Percentiles rank a stretch among this genome's conserved stretches.
Conservation (phyloP, 1,140 invertebrate genomes). For the Philotrypesis tridentata region DNA sequence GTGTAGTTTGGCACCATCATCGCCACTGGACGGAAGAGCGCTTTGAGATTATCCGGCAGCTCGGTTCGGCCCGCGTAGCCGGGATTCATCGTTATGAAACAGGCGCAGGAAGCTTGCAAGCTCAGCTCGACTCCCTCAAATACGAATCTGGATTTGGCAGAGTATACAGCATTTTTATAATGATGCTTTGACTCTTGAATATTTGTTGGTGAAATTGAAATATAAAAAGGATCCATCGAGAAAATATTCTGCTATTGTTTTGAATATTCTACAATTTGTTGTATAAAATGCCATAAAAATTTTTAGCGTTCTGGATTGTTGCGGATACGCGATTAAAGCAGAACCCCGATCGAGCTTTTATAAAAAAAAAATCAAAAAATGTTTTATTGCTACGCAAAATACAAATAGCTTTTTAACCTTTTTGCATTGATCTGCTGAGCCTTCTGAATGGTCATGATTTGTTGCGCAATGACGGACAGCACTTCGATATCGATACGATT, state of each 20-base stretch:
- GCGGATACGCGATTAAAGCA: too few relatives aligned
- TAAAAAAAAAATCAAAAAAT: too few relatives aligned
- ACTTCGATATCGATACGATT: conserved; percentile 84
- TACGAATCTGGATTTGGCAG: conserved; percentile 73
- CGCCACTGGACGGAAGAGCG: conserved; percentile 82
- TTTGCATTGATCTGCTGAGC: conserved; percentile 71
- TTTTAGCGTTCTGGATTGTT: too few relatives aligned
- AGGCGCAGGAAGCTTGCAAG: conserved; percentile 79
- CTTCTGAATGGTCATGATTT: conserved; percentile 79
- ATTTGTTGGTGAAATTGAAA: too few relatives aligned
- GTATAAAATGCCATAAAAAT: too few relatives aligned
- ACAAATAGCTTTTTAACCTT: conserved; percentile 34
- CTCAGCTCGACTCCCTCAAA: conserved; percentile 80
- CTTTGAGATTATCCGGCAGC: conserved; percentile 84
- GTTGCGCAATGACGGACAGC: conserved; percentile 77
- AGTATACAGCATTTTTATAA: too few relatives aligned
- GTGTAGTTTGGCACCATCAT: conserved; percentile 87
- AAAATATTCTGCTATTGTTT: too few relatives aligned
- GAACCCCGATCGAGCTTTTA: too few relatives aligned
- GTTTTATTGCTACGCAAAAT: not conserved
- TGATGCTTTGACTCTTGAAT: too few relatives aligned
- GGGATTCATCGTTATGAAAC: conserved; percentile 86
- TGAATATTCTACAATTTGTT: too few relatives aligned
- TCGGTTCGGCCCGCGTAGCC: conserved; percentile 84
- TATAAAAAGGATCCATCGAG: too few relatives aligned